Percentiles rank a stretch among this genome's conserved stretches.
These are phyloP conservation scores for Nanger granti DNA, from an alignment of 2,113 vertebrate species.

Conservation along the genomic window DNA sequence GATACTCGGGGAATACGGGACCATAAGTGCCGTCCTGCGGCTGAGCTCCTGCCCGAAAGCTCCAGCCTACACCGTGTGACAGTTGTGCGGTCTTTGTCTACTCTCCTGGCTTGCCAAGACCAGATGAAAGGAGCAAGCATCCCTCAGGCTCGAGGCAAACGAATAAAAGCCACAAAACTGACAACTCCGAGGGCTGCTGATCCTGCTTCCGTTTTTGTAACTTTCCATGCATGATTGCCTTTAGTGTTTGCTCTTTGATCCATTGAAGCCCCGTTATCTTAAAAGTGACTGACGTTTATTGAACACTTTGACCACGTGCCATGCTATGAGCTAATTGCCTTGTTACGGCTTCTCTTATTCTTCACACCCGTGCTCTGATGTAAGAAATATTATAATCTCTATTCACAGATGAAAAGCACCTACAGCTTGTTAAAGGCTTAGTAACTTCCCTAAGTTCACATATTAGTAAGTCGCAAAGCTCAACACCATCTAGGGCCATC, in stretches of 20 bases:
- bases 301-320: background rate
- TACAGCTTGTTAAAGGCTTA: background rate
- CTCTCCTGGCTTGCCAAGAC: background rate
- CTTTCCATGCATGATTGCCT: background rate
- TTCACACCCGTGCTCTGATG: background rate
- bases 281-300: background rate
- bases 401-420: background rate
- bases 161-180: background rate
- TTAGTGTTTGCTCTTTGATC: background rate
- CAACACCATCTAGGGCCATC: background rate
- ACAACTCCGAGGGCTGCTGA: background rate
- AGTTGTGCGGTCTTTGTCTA: background rate
- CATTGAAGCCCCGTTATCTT: background rate
- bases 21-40: rapidly evolving
- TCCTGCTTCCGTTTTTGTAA: background rate
- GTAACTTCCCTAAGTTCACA: background rate
- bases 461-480: background rate
- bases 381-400: background rate
- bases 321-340: background rate
- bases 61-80: background rate
- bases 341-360: background rate
- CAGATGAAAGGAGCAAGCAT: background rate
- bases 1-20: background rate
- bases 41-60: background rate
- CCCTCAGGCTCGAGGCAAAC: background rate